Base-by-base conservation (phyloP, 35 echinoderm and acorn worm species). In the Acanthaster planci region DNA sequence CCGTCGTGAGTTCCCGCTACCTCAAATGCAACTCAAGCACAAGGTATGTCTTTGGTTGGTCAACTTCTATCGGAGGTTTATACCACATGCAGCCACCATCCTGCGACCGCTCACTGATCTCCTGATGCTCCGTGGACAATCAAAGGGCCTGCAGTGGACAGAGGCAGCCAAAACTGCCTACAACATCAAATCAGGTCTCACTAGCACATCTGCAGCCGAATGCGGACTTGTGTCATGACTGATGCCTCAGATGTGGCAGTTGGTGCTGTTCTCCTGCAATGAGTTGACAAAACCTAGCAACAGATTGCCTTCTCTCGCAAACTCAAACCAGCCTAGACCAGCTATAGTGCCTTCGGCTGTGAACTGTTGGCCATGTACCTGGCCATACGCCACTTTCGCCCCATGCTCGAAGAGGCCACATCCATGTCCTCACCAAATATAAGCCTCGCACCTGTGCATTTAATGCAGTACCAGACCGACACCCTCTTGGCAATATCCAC, bases 171-270 rank as follows among this genome's bases (percentile, higher is more conserved):
- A 37, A 14, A 0, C 32, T 68, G 76, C 84, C 2, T 87, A 76
- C 55, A 76, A 81, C 12, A 36, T 84, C 19, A 37, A 92, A 1
- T 40, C 84, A 23, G 67, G 84, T 60, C 5, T 82, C 54, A 36
- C 64, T 91, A 32, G 37, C 23, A 16, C 77, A 91, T 75, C 89
- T 84, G 6, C 10, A 52, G 7, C 40, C 40, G 37, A 60, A 86
- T 50, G 59, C 40, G 6, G 27, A 36, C 30, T 31, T 72, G 57
- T 52, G 35, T 92, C 22, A 47, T 82, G 27, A 78, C 64, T 52
- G 90, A 87, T 82, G 84, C 90, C 32, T 87, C 90, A 14, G 77
- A 92, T 76, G 40, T 82, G 19, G 77, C 75, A 0, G 90, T 92
- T 64, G 77, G 84, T 8, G 59, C 37, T 5, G 87, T 83, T 29